Conservation (phyloP, 2,113 vertebrate genomes). For the Ranitomeya variabilis region DNA sequence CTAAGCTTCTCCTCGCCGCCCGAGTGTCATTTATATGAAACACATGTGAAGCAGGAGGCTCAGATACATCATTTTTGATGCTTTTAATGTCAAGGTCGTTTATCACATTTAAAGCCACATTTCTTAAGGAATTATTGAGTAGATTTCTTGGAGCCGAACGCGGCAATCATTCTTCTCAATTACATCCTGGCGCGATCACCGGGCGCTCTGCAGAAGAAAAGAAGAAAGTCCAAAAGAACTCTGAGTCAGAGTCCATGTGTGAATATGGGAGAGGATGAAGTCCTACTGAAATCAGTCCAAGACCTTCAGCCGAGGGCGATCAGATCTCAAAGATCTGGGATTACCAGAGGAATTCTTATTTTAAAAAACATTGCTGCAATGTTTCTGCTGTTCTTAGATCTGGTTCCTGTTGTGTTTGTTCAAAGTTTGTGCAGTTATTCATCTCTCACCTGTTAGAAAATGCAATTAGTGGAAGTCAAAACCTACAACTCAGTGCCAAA, state of each 20-base stretch:
- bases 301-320: too few relatives aligned
- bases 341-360: too few relatives aligned
- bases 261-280: neutral
- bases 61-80: conserved; percentile 40
- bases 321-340: too few relatives aligned
- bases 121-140: conserved; percentile 7
- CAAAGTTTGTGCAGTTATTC: too few relatives aligned
- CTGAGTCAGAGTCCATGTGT: neutral
- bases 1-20: conserved; percentile 9
- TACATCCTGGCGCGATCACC: neutral
- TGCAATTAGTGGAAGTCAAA: too few relatives aligned
- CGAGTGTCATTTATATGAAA: conserved; percentile 44
- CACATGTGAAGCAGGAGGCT: conserved; percentile 45
- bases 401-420: too few relatives aligned
- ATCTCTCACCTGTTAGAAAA: too few relatives aligned
- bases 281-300: too few relatives aligned
- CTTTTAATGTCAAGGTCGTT: conserved; percentile 50
- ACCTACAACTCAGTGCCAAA: too few relatives aligned
- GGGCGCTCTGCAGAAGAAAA: neutral
- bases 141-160: conserved; percentile 21
- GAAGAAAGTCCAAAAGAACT: neutral
- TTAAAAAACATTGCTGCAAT: too few relatives aligned
- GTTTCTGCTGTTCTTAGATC: too few relatives aligned
- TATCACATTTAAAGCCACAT: conserved; percentile 37
- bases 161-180: conserved; percentile 23